Percentiles rank a stretch among this genome's conserved stretches.
Conservation (phyloP, 37 sponge, comb jelly and placozoan genomes). For the Hormiphora californensis region DNA sequence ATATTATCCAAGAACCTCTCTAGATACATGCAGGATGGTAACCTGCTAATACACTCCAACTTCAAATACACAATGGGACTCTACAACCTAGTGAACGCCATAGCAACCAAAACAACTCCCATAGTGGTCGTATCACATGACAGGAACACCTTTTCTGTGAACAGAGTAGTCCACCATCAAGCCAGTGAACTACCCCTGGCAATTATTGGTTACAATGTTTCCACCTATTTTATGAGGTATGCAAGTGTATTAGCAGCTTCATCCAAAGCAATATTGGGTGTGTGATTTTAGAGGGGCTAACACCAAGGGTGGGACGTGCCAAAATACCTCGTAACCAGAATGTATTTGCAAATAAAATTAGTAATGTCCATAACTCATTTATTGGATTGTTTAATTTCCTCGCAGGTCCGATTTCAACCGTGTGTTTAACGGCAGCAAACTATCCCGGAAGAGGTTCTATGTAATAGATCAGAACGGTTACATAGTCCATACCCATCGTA, state of each 20-base stretch:
- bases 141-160: background rate
- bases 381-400: too few species aligned
- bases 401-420: background rate
- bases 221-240: background rate
- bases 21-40: background rate
- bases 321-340: too few species aligned
- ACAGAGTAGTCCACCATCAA: background rate
- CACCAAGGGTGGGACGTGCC: too few species aligned
- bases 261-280: too few species aligned
- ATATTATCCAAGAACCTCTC: background rate
- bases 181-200: background rate
- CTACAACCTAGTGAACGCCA: background rate
- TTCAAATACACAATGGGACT: background rate
- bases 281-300: too few species aligned
- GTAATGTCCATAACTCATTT: too few species aligned
- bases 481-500: background rate
- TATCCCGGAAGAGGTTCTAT: background rate
- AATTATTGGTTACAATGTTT: background rate
- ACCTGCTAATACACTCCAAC: background rate
- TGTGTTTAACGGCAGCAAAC: background rate
- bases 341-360: too few species aligned
- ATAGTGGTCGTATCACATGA: background rate
- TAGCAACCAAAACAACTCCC: background rate
- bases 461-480: background rate
- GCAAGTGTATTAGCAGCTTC: too few species aligned